phyloP scores from a whole-genome alignment of 1,140 invertebrate species.

The Atta texana region DNA sequence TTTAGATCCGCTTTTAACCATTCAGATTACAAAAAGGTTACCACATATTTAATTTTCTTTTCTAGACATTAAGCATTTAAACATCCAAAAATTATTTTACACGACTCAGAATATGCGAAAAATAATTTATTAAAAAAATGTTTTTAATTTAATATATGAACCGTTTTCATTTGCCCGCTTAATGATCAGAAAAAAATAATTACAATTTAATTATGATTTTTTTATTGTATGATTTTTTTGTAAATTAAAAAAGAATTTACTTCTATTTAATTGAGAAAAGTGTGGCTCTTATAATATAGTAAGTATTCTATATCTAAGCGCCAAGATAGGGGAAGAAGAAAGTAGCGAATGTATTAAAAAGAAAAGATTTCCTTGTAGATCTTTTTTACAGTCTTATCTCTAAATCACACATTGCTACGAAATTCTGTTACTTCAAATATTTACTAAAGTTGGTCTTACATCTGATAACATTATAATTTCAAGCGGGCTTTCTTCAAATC shows the following conservation, averaged over 20 bases:
- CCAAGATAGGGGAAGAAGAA: neutral
- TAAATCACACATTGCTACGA: slow-evolving; percentile 4
- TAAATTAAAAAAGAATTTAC: neutral
- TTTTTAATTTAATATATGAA: neutral
- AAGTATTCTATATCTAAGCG: neutral
- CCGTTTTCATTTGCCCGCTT: neutral
- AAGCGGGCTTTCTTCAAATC: neutral
- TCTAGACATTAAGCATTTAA: neutral
- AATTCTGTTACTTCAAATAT: slow-evolving; percentile 15
- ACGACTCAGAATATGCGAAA: neutral
- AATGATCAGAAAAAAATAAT: neutral
- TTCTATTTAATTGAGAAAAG: neutral
- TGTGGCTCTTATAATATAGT: neutral
- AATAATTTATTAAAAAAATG: neutral
- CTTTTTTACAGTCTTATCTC: slow-evolving; percentile 22
- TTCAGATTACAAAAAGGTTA: neutral
- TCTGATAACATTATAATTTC: slow-evolving; percentile 33
- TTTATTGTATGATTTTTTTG: neutral
- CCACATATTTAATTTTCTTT: neutral
- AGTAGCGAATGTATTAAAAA: neutral
- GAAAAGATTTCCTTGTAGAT: neutral
- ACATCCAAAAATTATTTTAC: neutral
- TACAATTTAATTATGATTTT: neutral
- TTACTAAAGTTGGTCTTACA: slow-evolving; percentile 11
- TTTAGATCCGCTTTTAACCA: neutral